phyloP scores from a whole-genome alignment of 1,140 invertebrate genomes.

The Paralvinella palmiformis region DNA sequence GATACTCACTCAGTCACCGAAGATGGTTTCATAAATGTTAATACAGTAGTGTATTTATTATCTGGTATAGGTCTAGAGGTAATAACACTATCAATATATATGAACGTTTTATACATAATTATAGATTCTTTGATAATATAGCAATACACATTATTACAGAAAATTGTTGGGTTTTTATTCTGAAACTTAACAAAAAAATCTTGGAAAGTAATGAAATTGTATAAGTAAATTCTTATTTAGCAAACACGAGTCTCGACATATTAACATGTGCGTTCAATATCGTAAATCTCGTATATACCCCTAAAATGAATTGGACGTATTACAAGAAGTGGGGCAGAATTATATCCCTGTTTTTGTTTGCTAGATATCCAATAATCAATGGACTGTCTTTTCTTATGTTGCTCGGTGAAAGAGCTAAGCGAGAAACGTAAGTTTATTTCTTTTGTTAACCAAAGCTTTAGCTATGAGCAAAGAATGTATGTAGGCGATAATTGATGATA shows the following conservation, averaged over 20 bases:
- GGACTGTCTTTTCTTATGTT: slow-evolving; percentile 14
- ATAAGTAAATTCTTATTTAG: neutral
- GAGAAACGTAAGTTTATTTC: slow-evolving; percentile 12
- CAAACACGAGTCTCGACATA: neutral
- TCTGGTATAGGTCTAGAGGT: too few species aligned
- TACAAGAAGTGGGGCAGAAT: neutral
- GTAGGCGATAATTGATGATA: too few species aligned
- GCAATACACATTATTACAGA: too few species aligned
- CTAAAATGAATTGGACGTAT: neutral
- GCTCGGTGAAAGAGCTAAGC: slow-evolving; percentile 8
- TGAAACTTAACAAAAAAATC: too few species aligned
- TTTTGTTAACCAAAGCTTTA: neutral
- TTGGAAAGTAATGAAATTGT: neutral
- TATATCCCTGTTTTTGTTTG: slow-evolving; percentile 5
- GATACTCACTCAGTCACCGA: too few species aligned
- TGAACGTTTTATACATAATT: too few species aligned
- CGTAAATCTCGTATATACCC: neutral
- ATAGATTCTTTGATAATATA: too few species aligned
- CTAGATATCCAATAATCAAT: slow-evolving; percentile 13
- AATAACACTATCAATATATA: too few species aligned
- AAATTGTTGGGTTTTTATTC: too few species aligned
- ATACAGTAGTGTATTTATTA: too few species aligned
- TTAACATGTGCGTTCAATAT: neutral
- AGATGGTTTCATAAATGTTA: too few species aligned
- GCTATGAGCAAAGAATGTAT: neutral